phyloP scores from a whole-genome alignment of 2,888 invertebrate genomes.

The Euzophera pinguis region DNA sequence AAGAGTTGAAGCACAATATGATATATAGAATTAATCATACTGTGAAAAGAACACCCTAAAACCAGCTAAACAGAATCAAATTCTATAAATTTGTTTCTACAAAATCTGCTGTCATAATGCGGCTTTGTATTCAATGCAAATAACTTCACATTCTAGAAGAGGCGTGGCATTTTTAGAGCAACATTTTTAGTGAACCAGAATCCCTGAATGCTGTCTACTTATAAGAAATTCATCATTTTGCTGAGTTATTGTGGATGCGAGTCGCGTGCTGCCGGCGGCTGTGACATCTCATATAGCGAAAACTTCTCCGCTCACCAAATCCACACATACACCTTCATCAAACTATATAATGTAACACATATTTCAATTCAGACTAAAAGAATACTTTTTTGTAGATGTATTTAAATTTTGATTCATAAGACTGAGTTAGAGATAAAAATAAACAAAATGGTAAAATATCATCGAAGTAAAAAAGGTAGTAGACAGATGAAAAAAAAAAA shows the following conservation, averaged over 20 bases:
- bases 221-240: constrained; percentile 26
- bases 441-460: too few relatives aligned
- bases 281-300: constrained; percentile 19
- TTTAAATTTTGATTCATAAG: too few relatives aligned
- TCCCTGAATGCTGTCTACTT: background rate
- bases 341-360: background rate
- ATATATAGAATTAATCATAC: too few relatives aligned
- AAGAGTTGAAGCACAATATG: too few relatives aligned
- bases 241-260: constrained; percentile 26
- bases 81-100: constrained; percentile 5
- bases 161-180: background rate
- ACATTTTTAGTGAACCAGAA: background rate
- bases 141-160: background rate
- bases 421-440: too few relatives aligned
- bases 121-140: background rate
- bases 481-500: too few relatives aligned
- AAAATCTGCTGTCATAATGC: constrained; percentile 22
- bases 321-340: constrained; percentile 10
- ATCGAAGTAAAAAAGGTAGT: too few relatives aligned
- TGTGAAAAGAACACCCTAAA: too few relatives aligned
- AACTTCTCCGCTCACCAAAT: constrained; percentile 13
- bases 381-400: too few relatives aligned
- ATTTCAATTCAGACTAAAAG: too few relatives aligned
- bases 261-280: constrained; percentile 22
- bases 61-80: too few relatives aligned